Evolutionary conservation across 2,888 invertebrate genomes (phyloP).

Genomic region (Drosophila peninsularis): DNA sequence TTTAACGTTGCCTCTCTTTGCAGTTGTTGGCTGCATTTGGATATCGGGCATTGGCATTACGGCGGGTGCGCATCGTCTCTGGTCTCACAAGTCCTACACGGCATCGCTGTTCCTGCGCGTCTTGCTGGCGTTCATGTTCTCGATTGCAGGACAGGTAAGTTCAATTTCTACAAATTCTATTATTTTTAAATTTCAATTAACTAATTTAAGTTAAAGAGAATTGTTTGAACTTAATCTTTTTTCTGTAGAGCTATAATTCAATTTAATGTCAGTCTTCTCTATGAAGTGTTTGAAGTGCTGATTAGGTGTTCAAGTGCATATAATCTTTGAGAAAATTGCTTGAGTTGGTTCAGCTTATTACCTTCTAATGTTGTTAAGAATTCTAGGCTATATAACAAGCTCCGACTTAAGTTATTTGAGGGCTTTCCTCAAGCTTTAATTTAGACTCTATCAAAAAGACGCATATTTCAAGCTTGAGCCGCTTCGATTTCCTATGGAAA

Average conservation of each 20-base stretch:
- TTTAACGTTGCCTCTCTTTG: slow-evolving; percentile 39
- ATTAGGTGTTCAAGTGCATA: neutral
- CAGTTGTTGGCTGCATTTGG: slow-evolving; percentile 87
- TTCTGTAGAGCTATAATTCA: neutral
- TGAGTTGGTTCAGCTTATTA: neutral
- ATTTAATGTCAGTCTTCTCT: neutral
- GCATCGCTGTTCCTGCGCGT: slow-evolving; percentile 89
- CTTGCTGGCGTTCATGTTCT: slow-evolving; percentile 89
- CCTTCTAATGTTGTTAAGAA: no score
- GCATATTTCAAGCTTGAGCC: no score
- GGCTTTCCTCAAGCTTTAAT: no score
- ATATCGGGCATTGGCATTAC: slow-evolving; percentile 93
- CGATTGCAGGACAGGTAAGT: slow-evolving; percentile 92
- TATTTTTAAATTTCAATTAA: no score
- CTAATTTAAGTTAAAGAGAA: no score
- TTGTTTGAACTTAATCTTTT: neutral
- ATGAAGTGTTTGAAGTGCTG: neutral
- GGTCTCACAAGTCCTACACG: slow-evolving; percentile 92
- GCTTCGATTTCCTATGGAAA: no score
- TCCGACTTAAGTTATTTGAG: neutral
- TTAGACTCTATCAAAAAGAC: no score
- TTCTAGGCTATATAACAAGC: neutral
- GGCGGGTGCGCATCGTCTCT: slow-evolving; percentile 92
- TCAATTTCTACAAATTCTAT: no score
- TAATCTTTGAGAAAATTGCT: neutral